Evolutionary conservation across 2,113 vertebrate genomes (phyloP).

Genomic region (Alectura lathami): DNA sequence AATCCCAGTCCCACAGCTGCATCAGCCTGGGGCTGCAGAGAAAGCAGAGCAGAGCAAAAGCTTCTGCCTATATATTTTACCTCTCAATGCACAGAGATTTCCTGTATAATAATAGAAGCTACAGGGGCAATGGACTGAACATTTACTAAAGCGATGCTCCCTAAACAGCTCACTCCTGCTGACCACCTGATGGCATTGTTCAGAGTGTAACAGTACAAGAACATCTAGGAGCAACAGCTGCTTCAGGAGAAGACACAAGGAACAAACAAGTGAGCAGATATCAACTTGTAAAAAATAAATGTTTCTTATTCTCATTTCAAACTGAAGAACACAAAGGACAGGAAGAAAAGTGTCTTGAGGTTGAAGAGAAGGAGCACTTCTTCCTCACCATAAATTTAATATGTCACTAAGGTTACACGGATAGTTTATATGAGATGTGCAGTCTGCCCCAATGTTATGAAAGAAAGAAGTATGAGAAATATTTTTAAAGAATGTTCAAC

Average conservation of each 20-base stretch:
- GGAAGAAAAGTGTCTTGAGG: not conserved
- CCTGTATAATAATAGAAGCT: rapidly evolving
- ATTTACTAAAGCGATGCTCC: not conserved
- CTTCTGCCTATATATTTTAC: not conserved
- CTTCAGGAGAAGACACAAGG: not conserved
- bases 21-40: not conserved
- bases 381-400: not conserved
- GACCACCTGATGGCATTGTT: rapidly evolving
- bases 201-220: not conserved
- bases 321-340: not conserved
- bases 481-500: not conserved
- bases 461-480: not conserved
- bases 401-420: not conserved
- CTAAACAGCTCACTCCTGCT: rapidly evolving
- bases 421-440: not conserved
- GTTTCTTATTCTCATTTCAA: not conserved
- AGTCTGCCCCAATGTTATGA: not conserved
- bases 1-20: not conserved
- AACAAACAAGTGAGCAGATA: not conserved
- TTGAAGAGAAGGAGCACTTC: not conserved
- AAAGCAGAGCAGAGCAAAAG: not conserved
- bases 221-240: not conserved
- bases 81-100: rapidly evolving
- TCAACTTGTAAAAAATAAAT: not conserved
- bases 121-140: not conserved